Evolutionary conservation across 2,797 vertebrate genomes (phyloP).

Genomic region (Neoniphon sammara): DNA sequence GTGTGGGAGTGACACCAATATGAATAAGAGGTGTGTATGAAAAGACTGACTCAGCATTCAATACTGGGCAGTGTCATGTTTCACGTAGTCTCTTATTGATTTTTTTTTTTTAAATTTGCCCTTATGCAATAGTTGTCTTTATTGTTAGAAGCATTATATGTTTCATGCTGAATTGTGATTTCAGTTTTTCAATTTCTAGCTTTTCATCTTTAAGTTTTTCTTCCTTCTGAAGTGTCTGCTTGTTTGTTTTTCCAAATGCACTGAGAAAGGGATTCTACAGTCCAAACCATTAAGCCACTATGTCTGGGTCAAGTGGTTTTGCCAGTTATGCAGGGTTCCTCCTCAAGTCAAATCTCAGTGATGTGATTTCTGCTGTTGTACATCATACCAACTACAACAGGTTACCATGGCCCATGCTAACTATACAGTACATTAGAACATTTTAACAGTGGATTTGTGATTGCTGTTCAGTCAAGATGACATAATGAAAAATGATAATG

Average conservation of each 20-base stretch:
- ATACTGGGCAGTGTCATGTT: slow-evolving; percentile 19
- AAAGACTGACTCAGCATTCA: slow-evolving; percentile 38
- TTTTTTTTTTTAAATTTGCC: background rate
- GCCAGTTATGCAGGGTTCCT: background rate
- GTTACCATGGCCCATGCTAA: background rate
- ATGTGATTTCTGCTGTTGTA: background rate
- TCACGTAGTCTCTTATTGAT: background rate
- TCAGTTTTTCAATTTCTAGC: background rate
- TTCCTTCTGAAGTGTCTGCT: background rate
- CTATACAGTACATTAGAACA: background rate
- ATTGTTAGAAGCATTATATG: background rate
- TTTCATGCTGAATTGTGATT: background rate
- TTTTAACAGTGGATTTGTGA: background rate
- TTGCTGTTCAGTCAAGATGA: no score
- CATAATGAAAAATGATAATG: background rate
- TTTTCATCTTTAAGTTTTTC: background rate
- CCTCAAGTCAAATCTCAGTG: background rate
- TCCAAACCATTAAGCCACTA: background rate
- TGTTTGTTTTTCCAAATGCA: background rate
- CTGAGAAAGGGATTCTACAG: background rate
- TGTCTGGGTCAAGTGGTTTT: background rate
- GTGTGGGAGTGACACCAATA: slow-evolving; percentile 29
- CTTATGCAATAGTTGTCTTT: background rate
- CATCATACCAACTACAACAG: background rate
- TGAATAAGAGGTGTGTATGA: slow-evolving; percentile 56